These are phyloP conservation scores for Pseudomyrmex dendroicus DNA, from an alignment of 1,140 invertebrate species.

Conservation along the genomic window DNA sequence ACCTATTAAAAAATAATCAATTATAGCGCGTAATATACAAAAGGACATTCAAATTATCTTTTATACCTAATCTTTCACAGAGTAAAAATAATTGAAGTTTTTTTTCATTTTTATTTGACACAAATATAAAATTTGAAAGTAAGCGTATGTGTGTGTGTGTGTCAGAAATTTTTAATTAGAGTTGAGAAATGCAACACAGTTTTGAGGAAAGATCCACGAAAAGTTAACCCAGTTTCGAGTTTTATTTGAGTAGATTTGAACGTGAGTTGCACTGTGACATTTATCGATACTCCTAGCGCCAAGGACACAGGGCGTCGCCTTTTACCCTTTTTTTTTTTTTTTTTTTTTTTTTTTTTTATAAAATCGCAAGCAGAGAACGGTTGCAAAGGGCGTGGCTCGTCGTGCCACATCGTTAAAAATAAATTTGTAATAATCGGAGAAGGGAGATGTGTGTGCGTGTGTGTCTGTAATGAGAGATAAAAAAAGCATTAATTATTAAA, in stretches of 20 bases:
- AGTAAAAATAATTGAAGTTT: no score
- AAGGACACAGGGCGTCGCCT: conserved; percentile 68
- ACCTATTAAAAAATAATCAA: background rate
- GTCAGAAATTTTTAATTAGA: conserved; percentile 35
- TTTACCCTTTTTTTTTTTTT: conserved; percentile 27
- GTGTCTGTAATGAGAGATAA: background rate
- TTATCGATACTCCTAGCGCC: conserved; percentile 66
- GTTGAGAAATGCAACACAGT: conserved; percentile 29
- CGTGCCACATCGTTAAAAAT: conserved; percentile 3
- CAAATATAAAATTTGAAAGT: background rate
- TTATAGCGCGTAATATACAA: background rate
- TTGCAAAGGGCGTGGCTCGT: conserved; percentile 48
- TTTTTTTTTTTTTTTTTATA: conserved; percentile 1
- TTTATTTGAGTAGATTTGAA: conserved; percentile 67
- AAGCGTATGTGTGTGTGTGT: background rate
- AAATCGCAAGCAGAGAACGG: no score
- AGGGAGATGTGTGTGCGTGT: background rate
- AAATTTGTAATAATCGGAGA: conserved; percentile 17
- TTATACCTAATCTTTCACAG: no score
- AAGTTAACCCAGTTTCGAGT: conserved; percentile 66
- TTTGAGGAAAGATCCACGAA: conserved; percentile 27
- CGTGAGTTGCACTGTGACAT: conserved; percentile 60
- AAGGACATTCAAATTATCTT: no score
- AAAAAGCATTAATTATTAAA: conserved; percentile 9
- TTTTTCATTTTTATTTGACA: no score